A percentile compares a stretch with the other conserved stretches of the same genome.
Conservation (phyloP, 1,140 invertebrate genomes). For the Ostrea edulis region DNA sequence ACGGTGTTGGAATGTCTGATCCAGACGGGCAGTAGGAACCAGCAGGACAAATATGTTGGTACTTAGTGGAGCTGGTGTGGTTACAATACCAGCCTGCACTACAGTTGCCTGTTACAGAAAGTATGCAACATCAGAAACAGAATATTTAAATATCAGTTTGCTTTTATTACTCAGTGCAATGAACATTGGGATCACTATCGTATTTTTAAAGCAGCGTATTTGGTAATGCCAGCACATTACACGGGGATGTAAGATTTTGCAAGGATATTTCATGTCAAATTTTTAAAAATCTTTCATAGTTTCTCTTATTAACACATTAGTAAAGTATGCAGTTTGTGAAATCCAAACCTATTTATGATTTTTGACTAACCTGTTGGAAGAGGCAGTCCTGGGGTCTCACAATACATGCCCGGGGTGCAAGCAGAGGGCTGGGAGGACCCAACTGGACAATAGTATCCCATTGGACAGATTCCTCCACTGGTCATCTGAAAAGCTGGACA, state of each 20-base stretch:
- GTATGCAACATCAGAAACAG: background rate
- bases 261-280: too few relatives aligned
- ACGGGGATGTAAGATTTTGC: too few relatives aligned
- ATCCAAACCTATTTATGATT: too few relatives aligned
- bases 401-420: slow-evolving; percentile 72
- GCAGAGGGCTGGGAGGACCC: slow-evolving; percentile 71
- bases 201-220: too few relatives aligned
- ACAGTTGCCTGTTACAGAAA: slow-evolving; percentile 69
- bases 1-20: slow-evolving; percentile 67
- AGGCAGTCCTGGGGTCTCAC: slow-evolving; percentile 68
- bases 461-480: slow-evolving; percentile 74
- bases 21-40: slow-evolving; percentile 75
- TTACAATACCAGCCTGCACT: slow-evolving; percentile 75
- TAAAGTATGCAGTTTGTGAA: too few relatives aligned
- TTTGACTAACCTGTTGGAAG: slow-evolving; percentile 61
- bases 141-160: too few relatives aligned
- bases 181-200: too few relatives aligned
- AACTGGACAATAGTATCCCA: slow-evolving; percentile 74
- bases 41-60: slow-evolving; percentile 71
- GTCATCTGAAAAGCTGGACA: slow-evolving; percentile 74
- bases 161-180: too few relatives aligned
- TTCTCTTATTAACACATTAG: too few relatives aligned
- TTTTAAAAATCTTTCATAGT: too few relatives aligned
- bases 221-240: too few relatives aligned
- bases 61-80: slow-evolving; percentile 69